Base-by-base conservation (phyloP, 2,888 invertebrate species). In the Trichacis sp. region DNA sequence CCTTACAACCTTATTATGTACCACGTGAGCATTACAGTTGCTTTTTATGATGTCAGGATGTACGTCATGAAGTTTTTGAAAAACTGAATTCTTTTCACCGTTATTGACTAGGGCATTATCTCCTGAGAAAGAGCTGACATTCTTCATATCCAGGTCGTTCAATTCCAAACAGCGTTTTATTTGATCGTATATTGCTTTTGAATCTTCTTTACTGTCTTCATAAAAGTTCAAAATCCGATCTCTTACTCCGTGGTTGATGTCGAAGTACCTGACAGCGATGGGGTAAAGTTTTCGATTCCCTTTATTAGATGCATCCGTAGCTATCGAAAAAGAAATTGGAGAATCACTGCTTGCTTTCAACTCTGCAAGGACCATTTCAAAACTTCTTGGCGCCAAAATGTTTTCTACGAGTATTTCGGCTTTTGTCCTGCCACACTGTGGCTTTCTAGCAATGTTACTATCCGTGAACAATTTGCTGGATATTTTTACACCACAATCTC, bases 1-100 rank as follows among this genome's bases (percentile, higher is more conserved):
- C 69, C 57, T 68, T 47, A 48, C 59, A 1, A 47, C 65, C 30
- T 65, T 42, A 53, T 72, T 72, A 54, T 73, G 71, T n/a, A 73
- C 53, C 11, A 71, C 59, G 38, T 72, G 72, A 29, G 62, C 64
- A 53, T 71, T 66, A 54, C 74, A 74, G 59, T 72, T 73, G 11
- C 63, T 63, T 64, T 71, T 67, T 9, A 73, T 36, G 12, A 72
- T 43, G n/a, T 57, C 49, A 9, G 18, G 17, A 50, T 62, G 61
- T 20, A 14, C n/a, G 30, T 53, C 9, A 42, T 50, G 15, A 9
- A 69, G 29, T 60, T 69, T 66, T 43, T 52, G 43, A 51, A 48
- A 66, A 1, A 69, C 59, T 43, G 63, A 69, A 36, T 55, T 48
- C 12, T 60, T 52, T 50, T 50, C 43, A 12, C 65, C 62, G 46